Evolutionary conservation across 2,888 invertebrate genomes (phyloP).

Genomic region (Tridacna gigas): DNA sequence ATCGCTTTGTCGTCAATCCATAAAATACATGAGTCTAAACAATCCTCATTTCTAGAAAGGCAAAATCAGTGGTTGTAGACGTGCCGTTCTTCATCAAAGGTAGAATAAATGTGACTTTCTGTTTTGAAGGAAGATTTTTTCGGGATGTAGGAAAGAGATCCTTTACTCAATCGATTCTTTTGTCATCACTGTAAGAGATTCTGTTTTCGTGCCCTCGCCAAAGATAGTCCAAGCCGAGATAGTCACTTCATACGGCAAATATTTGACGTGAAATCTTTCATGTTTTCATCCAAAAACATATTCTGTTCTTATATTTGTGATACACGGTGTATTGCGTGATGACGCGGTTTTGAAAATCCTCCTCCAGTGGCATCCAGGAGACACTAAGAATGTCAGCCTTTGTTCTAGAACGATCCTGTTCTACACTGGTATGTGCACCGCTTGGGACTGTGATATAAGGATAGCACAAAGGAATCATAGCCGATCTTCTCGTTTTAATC

Average conservation of each 20-base stretch:
- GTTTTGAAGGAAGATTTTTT: too few relatives aligned
- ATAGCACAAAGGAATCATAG: too few relatives aligned
- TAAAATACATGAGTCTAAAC: too few relatives aligned
- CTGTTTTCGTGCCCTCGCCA: background rate
- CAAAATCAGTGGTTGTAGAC: too few relatives aligned
- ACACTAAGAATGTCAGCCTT: background rate
- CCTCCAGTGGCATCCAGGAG: background rate
- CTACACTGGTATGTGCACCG: background rate
- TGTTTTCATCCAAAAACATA: background rate
- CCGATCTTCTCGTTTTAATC: too few relatives aligned
- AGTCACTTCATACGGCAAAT: background rate
- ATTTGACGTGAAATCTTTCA: background rate
- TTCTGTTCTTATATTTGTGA: background rate
- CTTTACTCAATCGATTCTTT: conserved; percentile 3
- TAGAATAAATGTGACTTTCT: too few relatives aligned
- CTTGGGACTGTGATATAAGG: background rate
- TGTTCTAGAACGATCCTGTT: background rate
- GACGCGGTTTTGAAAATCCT: conserved; percentile 2
- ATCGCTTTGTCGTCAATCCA: too few relatives aligned
- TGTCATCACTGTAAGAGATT: background rate
- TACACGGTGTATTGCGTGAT: conserved; percentile 2
- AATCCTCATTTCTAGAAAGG: too few relatives aligned
- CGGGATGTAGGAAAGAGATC: too few relatives aligned
- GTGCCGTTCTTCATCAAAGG: too few relatives aligned
- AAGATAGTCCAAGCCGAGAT: conserved; percentile 10